Conservation (phyloP, 2,888 invertebrate genomes). For the Nomada lathburiana region DNA sequence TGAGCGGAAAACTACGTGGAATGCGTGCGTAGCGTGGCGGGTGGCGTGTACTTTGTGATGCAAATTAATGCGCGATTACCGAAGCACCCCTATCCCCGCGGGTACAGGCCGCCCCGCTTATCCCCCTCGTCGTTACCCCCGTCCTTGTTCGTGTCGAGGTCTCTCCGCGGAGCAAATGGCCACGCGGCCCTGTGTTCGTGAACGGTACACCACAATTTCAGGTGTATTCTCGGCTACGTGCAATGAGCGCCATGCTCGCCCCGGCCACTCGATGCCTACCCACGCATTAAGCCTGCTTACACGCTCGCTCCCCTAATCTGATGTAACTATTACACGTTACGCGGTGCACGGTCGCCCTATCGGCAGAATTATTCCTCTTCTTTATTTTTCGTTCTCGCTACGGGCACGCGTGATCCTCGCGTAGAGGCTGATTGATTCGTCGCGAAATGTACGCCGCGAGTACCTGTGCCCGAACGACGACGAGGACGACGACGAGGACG, state of each 20-base stretch:
- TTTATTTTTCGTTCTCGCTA: neutral
- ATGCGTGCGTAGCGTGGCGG: constrained; percentile 81
- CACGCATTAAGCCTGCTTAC: constrained; percentile 76
- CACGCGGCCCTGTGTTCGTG: constrained; percentile 24
- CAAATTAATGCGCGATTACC: constrained; percentile 84
- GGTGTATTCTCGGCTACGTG: constrained; percentile 56
- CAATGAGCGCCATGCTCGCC: constrained; percentile 60
- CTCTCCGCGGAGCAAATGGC: constrained; percentile 41
- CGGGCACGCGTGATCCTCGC: neutral
- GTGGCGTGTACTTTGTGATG: constrained; percentile 83
- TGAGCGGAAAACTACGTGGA: constrained; percentile 78
- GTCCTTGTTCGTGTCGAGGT: constrained; percentile 63
- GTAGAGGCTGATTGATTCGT: constrained; percentile 28
- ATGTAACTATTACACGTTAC: constrained; percentile 81
- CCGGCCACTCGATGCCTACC: constrained; percentile 72
- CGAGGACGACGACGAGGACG: neutral
- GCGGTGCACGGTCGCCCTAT: constrained; percentile 58
- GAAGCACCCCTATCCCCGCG: constrained; percentile 70
- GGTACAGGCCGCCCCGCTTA: constrained; percentile 26
- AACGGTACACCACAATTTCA: constrained; percentile 45
- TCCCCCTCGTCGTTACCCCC: constrained; percentile 62
- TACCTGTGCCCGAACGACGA: neutral
- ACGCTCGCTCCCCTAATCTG: constrained; percentile 78
- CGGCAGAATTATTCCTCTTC: constrained; percentile 31
- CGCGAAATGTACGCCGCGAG: neutral